Percentiles rank a stretch among this genome's conserved stretches.
Conservation (phyloP, 2,113 vertebrate species). For the Uropsilus gracilis region DNA sequence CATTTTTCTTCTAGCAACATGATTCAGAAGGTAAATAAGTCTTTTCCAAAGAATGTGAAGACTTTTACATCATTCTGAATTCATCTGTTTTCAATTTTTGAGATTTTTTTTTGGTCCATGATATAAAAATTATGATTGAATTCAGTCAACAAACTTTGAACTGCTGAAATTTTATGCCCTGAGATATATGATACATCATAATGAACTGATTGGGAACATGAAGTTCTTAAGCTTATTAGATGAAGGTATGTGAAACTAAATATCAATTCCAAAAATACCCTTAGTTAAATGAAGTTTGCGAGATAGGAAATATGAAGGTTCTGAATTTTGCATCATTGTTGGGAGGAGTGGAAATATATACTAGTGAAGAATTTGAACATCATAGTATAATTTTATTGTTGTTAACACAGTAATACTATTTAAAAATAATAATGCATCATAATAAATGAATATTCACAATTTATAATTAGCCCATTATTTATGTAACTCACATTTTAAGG, state of each 20-base stretch:
- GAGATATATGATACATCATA: slow-evolving; percentile 12
- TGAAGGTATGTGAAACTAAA: slow-evolving; percentile 3
- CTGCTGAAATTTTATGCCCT: slow-evolving; percentile 2
- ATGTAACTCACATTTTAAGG: slow-evolving; percentile 7
- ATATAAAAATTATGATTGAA: slow-evolving; percentile 47
- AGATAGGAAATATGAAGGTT: slow-evolving; percentile 12
- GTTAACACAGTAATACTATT: background rate
- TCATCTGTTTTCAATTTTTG: background rate
- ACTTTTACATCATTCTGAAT: background rate
- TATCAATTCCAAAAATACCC: slow-evolving; percentile 25
- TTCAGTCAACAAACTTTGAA: slow-evolving; percentile 55
- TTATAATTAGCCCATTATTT: slow-evolving; percentile 33
- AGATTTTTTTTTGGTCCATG: background rate
- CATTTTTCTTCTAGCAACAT: slow-evolving; percentile 24
- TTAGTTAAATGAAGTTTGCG: background rate
- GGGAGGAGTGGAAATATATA: background rate
- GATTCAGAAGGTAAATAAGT: slow-evolving; percentile 52
- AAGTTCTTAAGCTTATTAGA: slow-evolving; percentile 47
- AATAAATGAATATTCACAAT: slow-evolving; percentile 18
- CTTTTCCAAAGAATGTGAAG: background rate
- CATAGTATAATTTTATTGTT: slow-evolving; percentile 10
- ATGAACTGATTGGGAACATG: slow-evolving; percentile 10
- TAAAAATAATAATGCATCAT: background rate
- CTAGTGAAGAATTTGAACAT: background rate
- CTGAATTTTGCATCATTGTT: slow-evolving; percentile 16